A percentile compares a stretch with the other conserved stretches of the same genome.
Conservation (phyloP, 2,797 vertebrate genomes). For the Phylloscopus collybita region DNA sequence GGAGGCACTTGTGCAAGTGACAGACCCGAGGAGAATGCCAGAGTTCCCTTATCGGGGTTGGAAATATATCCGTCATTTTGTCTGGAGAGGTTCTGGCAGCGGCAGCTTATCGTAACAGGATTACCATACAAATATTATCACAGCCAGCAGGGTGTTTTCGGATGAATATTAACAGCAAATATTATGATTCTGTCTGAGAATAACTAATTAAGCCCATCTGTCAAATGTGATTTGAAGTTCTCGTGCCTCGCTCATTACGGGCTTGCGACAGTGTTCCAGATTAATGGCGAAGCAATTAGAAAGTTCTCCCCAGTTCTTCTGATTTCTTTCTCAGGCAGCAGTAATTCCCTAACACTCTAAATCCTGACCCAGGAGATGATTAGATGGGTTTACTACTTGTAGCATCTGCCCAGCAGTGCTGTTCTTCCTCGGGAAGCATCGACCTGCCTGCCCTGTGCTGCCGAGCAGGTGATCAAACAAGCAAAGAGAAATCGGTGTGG, state of each 20-base stretch:
- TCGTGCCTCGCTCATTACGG: neutral
- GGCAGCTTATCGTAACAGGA: constrained; percentile 38
- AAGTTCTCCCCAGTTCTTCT: neutral
- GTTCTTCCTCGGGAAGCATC: neutral
- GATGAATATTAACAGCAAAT: constrained; percentile 60
- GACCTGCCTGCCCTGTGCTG: neutral
- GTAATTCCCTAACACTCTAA: neutral
- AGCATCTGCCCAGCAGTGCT: neutral
- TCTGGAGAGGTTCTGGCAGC: constrained; percentile 51
- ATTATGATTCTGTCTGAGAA: constrained; percentile 50
- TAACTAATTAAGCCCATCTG: constrained; percentile 54
- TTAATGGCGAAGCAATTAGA: neutral
- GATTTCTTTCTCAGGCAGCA: neutral
- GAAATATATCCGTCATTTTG: constrained; percentile 45
- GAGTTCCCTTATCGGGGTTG: neutral
- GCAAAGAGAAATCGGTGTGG: neutral
- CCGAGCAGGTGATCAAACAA: neutral
- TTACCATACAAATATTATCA: constrained; percentile 67
- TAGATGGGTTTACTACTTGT: neutral
- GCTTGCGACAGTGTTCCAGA: neutral
- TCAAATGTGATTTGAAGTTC: constrained; percentile 34
- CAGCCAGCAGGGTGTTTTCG: constrained; percentile 59
- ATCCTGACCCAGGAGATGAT: neutral
- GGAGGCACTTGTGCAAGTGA: constrained; percentile 64
- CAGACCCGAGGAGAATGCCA: neutral